Evolutionary conservation across 2,888 invertebrate genomes (phyloP).

Genomic region (Venustoraphidia nigricollis): DNA sequence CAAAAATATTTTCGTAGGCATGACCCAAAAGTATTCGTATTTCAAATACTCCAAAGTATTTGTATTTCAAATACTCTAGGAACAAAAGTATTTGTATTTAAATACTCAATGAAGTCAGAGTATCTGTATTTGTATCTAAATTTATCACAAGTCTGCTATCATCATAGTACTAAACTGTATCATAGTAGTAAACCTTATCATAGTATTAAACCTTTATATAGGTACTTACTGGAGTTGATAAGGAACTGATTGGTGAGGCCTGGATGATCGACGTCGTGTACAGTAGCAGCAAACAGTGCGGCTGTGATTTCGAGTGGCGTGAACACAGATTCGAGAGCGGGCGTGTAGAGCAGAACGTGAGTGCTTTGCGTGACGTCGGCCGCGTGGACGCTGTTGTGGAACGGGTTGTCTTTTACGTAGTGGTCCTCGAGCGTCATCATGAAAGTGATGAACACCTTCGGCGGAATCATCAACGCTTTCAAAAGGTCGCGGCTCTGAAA

Average conservation of each 20-base stretch:
- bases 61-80: no score
- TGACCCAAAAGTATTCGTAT: no score
- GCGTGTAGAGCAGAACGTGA: constrained; percentile 88
- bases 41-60: no score
- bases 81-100: no score
- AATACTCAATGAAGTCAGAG: no score
- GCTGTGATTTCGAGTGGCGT: constrained; percentile 92
- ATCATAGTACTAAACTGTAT: no score
- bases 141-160: no score
- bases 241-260: constrained; percentile 99
- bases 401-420: constrained; percentile 94
- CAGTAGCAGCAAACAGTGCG: constrained; percentile 93
- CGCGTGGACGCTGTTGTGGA: constrained; percentile 97
- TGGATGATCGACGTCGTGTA: constrained; percentile 99
- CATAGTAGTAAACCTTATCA: neutral
- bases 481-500: constrained; percentile 67
- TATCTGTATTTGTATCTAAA: no score
- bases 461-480: constrained; percentile 84
- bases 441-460: constrained; percentile 89
- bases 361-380: constrained; percentile 98
- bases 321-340: constrained; percentile 95
- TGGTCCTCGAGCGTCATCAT: constrained; percentile 97
- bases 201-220: neutral
- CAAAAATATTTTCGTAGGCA: no score
- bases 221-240: constrained; percentile 78